These are phyloP conservation scores for Bimastos eiseni DNA, from an alignment of 2,888 invertebrate genomes.

Conservation along the genomic window DNA sequence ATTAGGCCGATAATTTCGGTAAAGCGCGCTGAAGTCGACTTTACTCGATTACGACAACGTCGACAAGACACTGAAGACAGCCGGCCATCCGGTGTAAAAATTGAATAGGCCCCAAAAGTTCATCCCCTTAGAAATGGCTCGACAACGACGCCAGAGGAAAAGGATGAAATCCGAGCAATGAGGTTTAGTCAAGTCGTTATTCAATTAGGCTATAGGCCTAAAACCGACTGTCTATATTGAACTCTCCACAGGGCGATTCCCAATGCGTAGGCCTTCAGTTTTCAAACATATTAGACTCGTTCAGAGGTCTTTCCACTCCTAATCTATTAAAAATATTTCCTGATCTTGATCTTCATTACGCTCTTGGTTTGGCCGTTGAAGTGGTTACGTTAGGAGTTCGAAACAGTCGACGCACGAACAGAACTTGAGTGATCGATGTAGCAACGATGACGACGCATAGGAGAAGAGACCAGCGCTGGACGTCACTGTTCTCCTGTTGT, in stretches of 20 bases:
- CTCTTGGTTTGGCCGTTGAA: slow-evolving; percentile 13
- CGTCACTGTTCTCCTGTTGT: slow-evolving; percentile 26
- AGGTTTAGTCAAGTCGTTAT: no score
- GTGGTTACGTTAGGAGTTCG: background rate
- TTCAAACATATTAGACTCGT: background rate
- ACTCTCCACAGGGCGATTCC: background rate
- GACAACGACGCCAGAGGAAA: no score
- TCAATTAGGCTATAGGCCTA: no score
- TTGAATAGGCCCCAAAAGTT: no score
- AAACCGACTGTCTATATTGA: no score
- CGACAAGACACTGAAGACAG: no score
- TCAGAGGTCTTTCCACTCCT: background rate
- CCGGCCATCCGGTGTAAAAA: no score
- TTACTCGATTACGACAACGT: no score
- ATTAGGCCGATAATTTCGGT: no score
- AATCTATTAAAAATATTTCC: background rate
- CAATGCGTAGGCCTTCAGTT: background rate
- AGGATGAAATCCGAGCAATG: no score
- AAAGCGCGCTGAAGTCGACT: no score
- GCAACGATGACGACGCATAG: slow-evolving; percentile 81
- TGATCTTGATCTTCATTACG: background rate
- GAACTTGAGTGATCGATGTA: slow-evolving; percentile 80
- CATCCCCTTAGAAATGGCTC: no score
- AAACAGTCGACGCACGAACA: slow-evolving; percentile 86
- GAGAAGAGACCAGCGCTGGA: slow-evolving; percentile 74